Conservation (phyloP, 2,797 vertebrate genomes). For the Anabacerthia variegaticeps region DNA sequence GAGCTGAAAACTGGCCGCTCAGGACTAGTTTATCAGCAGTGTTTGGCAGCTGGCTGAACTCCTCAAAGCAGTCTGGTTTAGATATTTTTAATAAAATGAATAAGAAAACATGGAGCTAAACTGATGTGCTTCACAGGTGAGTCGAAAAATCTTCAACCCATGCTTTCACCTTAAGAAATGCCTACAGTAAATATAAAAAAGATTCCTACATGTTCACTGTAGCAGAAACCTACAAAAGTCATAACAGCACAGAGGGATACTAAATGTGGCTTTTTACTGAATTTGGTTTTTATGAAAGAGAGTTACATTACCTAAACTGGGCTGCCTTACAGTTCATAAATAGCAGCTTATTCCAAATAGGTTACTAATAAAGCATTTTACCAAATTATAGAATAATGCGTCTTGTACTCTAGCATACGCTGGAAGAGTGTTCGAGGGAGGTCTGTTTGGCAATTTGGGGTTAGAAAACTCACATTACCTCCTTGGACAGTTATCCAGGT, state of each 20-base stretch:
- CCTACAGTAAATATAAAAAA: neutral
- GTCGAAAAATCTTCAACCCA: neutral
- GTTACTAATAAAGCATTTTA: neutral
- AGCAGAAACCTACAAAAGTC: neutral
- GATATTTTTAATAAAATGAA: neutral
- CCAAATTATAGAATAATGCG: neutral
- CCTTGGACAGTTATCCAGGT: neutral
- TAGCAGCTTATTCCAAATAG: neutral
- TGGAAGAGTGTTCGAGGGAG: neutral
- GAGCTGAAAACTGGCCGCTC: neutral
- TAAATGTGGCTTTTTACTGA: neutral
- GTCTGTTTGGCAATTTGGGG: neutral
- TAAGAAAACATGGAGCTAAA: neutral
- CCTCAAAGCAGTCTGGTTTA: neutral
- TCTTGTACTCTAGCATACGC: neutral
- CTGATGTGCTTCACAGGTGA: rapidly evolving
- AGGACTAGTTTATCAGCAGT: neutral
- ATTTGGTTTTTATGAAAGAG: neutral
- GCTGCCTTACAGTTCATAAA: neutral
- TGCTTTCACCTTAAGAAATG: neutral
- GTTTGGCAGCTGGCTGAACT: neutral
- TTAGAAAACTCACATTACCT: neutral
- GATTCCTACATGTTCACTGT: neutral
- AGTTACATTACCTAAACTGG: neutral
- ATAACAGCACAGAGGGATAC: neutral